Conservation (phyloP, 2,797 vertebrate genomes). For the Mus caroli region DNA sequence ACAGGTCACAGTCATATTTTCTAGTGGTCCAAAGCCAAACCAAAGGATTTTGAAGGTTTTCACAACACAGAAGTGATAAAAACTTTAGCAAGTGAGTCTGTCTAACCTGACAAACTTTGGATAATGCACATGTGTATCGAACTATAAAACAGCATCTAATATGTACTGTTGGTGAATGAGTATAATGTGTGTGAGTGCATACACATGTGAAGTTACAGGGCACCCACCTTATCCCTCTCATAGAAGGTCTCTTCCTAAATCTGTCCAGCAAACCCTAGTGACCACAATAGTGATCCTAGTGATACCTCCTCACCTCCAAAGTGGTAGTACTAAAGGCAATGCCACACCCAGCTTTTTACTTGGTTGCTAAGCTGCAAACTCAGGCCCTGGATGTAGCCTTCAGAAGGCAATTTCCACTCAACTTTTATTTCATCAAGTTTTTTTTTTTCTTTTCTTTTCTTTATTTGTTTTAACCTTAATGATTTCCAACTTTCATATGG, state of each 20-base stretch:
- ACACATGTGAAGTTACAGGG: no score
- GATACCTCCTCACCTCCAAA: background rate
- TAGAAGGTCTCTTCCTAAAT: background rate
- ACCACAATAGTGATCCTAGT: no score
- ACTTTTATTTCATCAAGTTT: background rate
- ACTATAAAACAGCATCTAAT: background rate
- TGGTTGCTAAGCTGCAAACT: background rate
- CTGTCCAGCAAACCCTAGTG: background rate
- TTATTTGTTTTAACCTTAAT: background rate
- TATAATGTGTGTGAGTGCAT: background rate
- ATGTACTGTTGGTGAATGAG: background rate
- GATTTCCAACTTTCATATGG: background rate
- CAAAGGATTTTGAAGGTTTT: background rate
- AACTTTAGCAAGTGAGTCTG: background rate
- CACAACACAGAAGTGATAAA: background rate
- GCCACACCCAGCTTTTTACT: background rate
- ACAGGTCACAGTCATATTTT: accelerated
- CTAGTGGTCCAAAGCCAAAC: background rate
- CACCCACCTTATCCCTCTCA: background rate
- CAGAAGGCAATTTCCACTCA: background rate
- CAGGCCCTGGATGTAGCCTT: background rate
- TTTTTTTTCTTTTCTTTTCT: background rate
- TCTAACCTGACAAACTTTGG: background rate
- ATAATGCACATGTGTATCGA: no score
- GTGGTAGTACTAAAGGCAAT: no score